Percentiles rank a stretch among this genome's conserved stretches.
phyloP scores from a whole-genome alignment of 1,140 invertebrate genomes.

The Thrips palmi region DNA sequence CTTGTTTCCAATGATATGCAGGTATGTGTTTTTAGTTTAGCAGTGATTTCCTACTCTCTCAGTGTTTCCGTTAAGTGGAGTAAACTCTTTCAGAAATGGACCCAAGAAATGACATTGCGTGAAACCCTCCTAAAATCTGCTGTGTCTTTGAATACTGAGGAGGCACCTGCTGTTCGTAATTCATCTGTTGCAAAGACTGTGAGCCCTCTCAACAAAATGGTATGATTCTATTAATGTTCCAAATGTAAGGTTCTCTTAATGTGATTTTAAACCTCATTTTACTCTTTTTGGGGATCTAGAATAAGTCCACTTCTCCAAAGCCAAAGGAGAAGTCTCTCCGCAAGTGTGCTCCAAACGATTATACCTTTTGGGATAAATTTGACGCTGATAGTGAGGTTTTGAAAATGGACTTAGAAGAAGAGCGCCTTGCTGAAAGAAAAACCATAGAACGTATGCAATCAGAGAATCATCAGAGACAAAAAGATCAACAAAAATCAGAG shows the following conservation, averaged over 20 bases:
- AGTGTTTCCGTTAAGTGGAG: too few relatives aligned
- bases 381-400: constrained; percentile 44
- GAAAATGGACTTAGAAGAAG: constrained; percentile 40
- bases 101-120: constrained; percentile 28
- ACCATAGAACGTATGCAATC: too few relatives aligned
- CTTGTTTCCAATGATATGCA: constrained; percentile 25
- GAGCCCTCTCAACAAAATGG: constrained; percentile 12
- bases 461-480: too few relatives aligned
- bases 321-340: constrained; percentile 24
- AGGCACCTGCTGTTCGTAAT: constrained; percentile 6
- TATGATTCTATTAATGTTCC: constrained; percentile 5
- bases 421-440: too few relatives aligned
- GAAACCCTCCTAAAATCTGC: constrained; percentile 19
- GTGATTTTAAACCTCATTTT: constrained; percentile 5
- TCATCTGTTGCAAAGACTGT: constrained; percentile 18
- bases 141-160: constrained; percentile 20
- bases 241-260: neutral
- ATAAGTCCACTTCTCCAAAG: constrained; percentile 13
- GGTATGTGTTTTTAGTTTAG: constrained; percentile 14
- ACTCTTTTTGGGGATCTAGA: constrained; percentile 12
- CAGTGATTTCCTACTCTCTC: too few relatives aligned
- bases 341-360: too few relatives aligned
- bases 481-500: constrained; percentile 19
- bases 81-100: constrained; percentile 14
- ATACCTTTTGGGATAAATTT: constrained; percentile 46